Conservation (phyloP, 1,140 invertebrate genomes). For the Sitodiplosis mosellana region DNA sequence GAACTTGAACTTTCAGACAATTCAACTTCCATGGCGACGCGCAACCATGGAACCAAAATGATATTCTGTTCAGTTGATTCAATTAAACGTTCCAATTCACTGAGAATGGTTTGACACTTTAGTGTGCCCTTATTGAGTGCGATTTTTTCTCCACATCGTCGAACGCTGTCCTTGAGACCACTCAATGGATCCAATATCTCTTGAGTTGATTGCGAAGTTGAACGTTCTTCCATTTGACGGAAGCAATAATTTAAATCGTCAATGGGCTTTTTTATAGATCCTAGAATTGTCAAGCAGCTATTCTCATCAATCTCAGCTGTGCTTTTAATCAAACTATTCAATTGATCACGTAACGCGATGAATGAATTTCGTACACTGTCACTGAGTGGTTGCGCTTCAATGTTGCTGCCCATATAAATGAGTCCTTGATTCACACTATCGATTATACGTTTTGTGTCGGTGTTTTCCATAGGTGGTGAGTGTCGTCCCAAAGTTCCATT, state of each 20-base stretch:
- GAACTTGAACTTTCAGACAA: too few species aligned
- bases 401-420: constrained; percentile 21
- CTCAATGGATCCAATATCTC: constrained; percentile 24
- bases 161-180: constrained; percentile 14
- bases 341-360: too few species aligned
- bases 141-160: constrained; percentile 14
- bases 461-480: constrained; percentile 15
- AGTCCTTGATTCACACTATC: constrained; percentile 12
- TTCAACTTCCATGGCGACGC: too few species aligned
- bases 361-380: too few species aligned
- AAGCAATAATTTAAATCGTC: constrained; percentile 24
- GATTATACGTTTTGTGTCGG: constrained; percentile 19
- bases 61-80: constrained; percentile 20
- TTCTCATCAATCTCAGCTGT: too few species aligned
- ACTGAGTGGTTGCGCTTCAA: constrained; percentile 13
- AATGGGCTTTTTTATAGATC: constrained; percentile 17
- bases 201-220: constrained; percentile 16
- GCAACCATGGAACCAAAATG: constrained; percentile 3
- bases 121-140: constrained; percentile 10
- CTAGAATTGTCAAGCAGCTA: constrained; percentile 10
- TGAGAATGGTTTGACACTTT: constrained; percentile 16
- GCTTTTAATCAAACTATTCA: not conserved
- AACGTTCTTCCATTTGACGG: constrained; percentile 21
- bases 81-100: constrained; percentile 18
- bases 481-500: constrained; percentile 14